Evolutionary conservation across 2,113 vertebrate genomes (phyloP), one percentile per base, ranked within the genome.

Genomic region (Tiliqua scincoides): DNA sequence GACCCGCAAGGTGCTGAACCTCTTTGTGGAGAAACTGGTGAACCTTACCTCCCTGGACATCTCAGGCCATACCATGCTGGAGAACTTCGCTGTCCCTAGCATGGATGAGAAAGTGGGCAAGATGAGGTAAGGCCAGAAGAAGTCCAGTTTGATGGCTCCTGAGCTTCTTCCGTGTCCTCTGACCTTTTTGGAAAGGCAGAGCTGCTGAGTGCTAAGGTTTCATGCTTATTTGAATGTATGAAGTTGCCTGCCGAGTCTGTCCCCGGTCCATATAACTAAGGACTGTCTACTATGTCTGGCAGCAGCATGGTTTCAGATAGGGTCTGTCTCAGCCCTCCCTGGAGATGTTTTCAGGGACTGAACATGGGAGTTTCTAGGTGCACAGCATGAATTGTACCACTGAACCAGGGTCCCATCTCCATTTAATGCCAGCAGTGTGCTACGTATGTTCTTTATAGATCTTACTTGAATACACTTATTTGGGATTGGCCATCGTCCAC

Each of bases 51-150:
- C 98, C 0, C 96, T 99, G 82, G 99, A 99, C 94, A 98, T 99
- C 95, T 99, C 98, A 0, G 99, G 99, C 40, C 98, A 99, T 93
- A 95, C 97, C 86, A 98, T 99, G 97, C 95, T 98, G 89, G 98
- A 99, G 94, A 99, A 99, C 96, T 99, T 98, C 94, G 97, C 98
- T 3, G 97, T 98, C 77, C 96, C 98, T 6, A 97, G 97, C 92
- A 96, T 98, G 85, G 98, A 99, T n/a, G 98, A 99, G 88, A 98
- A 99, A 3, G 96, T 98, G 86, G 98, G 98, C 9, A 98, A 97
- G 85, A 97, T 97, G 25, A 99, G 99, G 99, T 99, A 83, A 79
- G 91, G 70, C 27, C 8, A 40, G 5, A 27, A 48, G 25, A n/a
- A n/a, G n/a, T n/a, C n/a, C 43, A 48, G 43, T 48, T 48, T 48